Percentiles rank a stretch among this genome's conserved stretches.
Evolutionary conservation across 2,888 invertebrate species (phyloP).

Genomic region (Dasysyrphus albostriatus): DNA sequence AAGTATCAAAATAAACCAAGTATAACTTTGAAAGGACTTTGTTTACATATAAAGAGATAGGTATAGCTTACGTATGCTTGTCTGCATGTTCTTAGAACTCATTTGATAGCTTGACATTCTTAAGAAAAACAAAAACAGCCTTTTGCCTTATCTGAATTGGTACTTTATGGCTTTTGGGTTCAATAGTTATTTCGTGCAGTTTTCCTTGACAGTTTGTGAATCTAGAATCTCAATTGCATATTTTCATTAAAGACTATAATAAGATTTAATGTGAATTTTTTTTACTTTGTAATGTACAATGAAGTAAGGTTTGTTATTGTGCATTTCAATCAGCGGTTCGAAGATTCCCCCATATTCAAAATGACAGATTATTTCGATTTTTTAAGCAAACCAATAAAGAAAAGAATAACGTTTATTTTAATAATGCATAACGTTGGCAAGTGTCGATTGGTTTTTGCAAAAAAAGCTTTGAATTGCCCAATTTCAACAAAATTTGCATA

Average conservation of each 20-base stretch:
- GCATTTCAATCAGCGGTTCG: too few species aligned
- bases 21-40: constrained; percentile 36
- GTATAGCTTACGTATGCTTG: neutral
- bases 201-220: constrained; percentile 49
- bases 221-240: constrained; percentile 48
- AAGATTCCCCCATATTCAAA: too few species aligned
- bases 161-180: constrained; percentile 67
- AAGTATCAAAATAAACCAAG: constrained; percentile 10
- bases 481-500: too few species aligned
- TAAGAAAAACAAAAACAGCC: constrained; percentile 27
- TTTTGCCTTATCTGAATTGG: constrained; percentile 62
- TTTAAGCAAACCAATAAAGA: too few species aligned
- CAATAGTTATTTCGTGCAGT: constrained; percentile 69
- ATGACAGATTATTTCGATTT: too few species aligned
- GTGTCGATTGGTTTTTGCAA: too few species aligned
- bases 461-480: too few species aligned
- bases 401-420: too few species aligned
- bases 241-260: constrained; percentile 24
- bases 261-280: neutral
- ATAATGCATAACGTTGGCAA: too few species aligned
- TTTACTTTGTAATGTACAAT: neutral
- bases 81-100: constrained; percentile 65
- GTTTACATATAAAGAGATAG: constrained; percentile 18
- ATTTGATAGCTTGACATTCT: constrained; percentile 63
- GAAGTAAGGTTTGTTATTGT: too few species aligned